Evolutionary conservation across 1,140 invertebrate genomes (phyloP).

Genomic region (Laupala kohalensis): DNA sequence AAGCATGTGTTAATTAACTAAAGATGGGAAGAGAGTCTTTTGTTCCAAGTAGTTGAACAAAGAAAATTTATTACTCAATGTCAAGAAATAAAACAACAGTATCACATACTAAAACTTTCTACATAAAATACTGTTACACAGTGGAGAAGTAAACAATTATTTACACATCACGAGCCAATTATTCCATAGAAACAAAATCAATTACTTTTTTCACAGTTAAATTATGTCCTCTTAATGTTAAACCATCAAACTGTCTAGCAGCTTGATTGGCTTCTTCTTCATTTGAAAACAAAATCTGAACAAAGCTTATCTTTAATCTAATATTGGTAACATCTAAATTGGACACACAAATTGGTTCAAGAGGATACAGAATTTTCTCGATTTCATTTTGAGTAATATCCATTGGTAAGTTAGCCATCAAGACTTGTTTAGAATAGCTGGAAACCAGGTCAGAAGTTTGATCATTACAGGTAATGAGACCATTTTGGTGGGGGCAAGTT

Average conservation of each 20-base stretch:
- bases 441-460: background rate
- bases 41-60: background rate
- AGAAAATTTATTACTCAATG: background rate
- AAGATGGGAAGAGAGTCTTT: background rate
- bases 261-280: background rate
- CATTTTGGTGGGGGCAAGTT: background rate
- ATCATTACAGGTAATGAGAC: background rate
- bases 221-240: background rate
- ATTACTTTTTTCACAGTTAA: background rate
- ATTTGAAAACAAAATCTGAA: background rate
- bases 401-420: background rate
- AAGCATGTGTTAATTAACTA: too few relatives aligned
- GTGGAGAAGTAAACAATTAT: background rate
- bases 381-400: background rate
- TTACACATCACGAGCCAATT: background rate
- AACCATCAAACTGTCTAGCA: background rate
- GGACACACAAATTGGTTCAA: background rate
- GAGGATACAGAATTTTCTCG: background rate
- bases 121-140: background rate
- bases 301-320: background rate
- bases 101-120: background rate
- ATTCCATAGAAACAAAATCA: background rate
- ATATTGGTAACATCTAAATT: background rate
- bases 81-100: background rate
- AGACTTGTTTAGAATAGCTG: background rate